phyloP scores from a whole-genome alignment of 2,888 invertebrate genomes.

The Cantharis rustica region DNA sequence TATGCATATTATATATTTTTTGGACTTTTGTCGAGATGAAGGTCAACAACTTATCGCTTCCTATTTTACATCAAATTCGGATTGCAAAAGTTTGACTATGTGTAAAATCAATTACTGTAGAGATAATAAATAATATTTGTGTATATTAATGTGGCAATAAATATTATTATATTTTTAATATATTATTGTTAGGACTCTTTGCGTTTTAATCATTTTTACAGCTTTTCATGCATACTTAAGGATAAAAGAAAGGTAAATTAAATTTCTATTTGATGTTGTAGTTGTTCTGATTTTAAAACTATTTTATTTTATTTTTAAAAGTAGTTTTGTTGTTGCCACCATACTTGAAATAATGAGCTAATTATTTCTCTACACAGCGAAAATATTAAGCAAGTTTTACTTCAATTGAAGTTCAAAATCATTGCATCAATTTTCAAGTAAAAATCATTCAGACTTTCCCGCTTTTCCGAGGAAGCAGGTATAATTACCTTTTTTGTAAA shows the following conservation, averaged over 20 bases:
- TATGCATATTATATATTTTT: not conserved
- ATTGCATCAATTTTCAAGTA: too few species aligned
- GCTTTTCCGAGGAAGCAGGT: too few species aligned
- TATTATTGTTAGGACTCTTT: slow-evolving; percentile 7
- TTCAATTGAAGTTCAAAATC: too few species aligned
- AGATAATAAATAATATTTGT: not conserved
- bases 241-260: slow-evolving; percentile 12
- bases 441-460: too few species aligned
- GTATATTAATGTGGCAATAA: slow-evolving; percentile 6
- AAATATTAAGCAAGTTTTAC: too few species aligned
- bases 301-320: not conserved
- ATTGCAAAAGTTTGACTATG: not conserved
- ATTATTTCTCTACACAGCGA: too few species aligned
- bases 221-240: slow-evolving; percentile 6
- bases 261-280: not conserved
- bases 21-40: not conserved
- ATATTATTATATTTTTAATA: slow-evolving; percentile 1
- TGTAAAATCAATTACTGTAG: not conserved
- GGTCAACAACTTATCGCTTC: not conserved
- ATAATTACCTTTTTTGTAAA: not conserved
- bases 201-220: slow-evolving; percentile 11
- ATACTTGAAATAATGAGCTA: too few species aligned
- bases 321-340: not conserved
- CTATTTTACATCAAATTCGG: not conserved
- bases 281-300: not conserved